A percentile compares a stretch with the other conserved stretches of the same genome.
phyloP scores from a whole-genome alignment of 2,888 invertebrate species.

The Acanthacorydalis orientalis region DNA sequence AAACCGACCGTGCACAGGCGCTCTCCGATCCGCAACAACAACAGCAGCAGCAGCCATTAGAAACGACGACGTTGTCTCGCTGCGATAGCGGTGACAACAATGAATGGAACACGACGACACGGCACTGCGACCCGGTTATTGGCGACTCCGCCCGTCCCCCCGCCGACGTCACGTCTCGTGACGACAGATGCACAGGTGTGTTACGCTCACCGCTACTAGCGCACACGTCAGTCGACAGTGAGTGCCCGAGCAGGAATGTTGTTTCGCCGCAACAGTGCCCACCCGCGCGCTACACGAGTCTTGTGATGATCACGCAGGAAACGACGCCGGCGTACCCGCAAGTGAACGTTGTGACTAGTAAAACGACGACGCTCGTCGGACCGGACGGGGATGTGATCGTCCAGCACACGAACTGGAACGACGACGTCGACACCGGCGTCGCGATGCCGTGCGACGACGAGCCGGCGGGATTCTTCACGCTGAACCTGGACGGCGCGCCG shows the following conservation, averaged over 20 bases:
- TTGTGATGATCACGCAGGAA: constrained; percentile 80
- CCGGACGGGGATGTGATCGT: constrained; percentile 38
- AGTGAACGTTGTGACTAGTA: constrained; percentile 60
- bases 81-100: constrained; percentile 11
- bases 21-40: constrained; percentile 20
- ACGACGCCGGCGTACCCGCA: constrained; percentile 29
- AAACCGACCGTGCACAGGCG: constrained; percentile 13
- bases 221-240: constrained; percentile 31
- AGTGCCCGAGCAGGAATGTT: constrained; percentile 30
- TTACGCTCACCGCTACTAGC: constrained; percentile 12
- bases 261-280: constrained; percentile 7
- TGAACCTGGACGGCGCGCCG: neutral
- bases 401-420: constrained; percentile 39
- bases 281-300: constrained; percentile 62
- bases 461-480: neutral
- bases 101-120: constrained; percentile 16
- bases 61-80: constrained; percentile 15
- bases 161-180: constrained; percentile 19
- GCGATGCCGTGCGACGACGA: constrained; percentile 39
- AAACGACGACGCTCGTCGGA: constrained; percentile 54
- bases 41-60: constrained; percentile 13
- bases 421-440: constrained; percentile 10
- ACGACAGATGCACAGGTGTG: constrained; percentile 21
- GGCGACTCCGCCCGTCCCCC: constrained; percentile 17
- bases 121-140: constrained; percentile 23